Evolutionary conservation across 1,140 invertebrate species (phyloP).

Genomic region (Matsumurasca onukii): DNA sequence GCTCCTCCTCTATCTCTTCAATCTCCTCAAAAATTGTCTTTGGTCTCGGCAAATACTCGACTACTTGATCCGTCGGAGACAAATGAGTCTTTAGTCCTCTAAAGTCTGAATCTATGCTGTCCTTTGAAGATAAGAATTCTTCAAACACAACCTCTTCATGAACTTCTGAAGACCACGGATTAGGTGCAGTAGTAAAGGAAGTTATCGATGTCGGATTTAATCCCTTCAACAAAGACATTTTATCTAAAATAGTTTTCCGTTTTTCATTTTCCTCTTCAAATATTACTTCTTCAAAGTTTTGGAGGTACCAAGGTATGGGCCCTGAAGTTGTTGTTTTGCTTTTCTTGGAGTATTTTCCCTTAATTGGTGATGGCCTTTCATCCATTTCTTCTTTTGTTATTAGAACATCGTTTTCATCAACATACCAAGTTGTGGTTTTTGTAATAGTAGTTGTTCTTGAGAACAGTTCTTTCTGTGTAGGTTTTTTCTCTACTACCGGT

Average conservation of each 20-base stretch:
- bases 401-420: neutral
- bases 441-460: conserved; percentile 19
- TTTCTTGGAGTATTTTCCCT: conserved; percentile 10
- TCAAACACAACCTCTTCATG: conserved; percentile 20
- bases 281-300: conserved; percentile 14
- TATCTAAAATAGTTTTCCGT: conserved; percentile 13
- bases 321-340: conserved; percentile 20
- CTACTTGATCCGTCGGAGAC: neutral
- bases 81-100: neutral
- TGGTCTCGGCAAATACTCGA: conserved; percentile 3
- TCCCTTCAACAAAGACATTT: conserved; percentile 10
- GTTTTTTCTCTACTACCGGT: neutral
- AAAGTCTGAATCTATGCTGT: neutral
- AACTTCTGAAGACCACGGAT: conserved; percentile 19
- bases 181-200: conserved; percentile 14
- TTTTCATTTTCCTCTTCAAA: conserved; percentile 21
- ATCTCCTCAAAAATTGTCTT: neutral
- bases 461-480: conserved; percentile 2
- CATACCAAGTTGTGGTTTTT: conserved; percentile 16
- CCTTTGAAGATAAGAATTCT: conserved; percentile 1
- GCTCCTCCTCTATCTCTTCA: neutral
- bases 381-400: neutral
- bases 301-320: conserved; percentile 9
- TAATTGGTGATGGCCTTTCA: neutral
- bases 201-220: conserved; percentile 9